phyloP scores from a whole-genome alignment of 2,113 vertebrate species.

The Poecilia latipinna region DNA sequence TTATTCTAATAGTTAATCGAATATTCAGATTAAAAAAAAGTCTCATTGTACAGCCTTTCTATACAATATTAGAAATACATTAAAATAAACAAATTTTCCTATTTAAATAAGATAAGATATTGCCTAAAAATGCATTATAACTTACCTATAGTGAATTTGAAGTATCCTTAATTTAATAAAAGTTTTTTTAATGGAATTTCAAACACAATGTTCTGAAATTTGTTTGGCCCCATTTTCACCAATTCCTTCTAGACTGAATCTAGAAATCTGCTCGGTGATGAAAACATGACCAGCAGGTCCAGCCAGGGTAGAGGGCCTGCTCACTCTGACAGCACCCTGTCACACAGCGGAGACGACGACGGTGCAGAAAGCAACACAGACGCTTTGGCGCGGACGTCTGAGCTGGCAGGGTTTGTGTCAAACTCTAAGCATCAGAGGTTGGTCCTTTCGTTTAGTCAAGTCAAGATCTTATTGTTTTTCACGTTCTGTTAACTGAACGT shows the following conservation, averaged over 20 bases:
- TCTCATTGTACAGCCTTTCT: no score
- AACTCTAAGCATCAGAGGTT: conserved; percentile 83
- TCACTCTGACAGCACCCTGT: conserved; percentile 33
- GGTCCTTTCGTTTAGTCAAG: conserved; percentile 7
- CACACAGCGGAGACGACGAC: conserved; percentile 23
- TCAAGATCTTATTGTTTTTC: neutral
- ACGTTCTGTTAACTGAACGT: neutral
- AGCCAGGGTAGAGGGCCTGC: conserved; percentile 54
- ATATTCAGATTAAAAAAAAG: no score
- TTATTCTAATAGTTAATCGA: no score
- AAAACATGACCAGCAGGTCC: conserved; percentile 30
- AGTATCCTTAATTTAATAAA: no score
- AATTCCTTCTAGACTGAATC: conserved; percentile 32
- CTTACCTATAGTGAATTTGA: no score
- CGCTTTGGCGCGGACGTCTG: conserved; percentile 52
- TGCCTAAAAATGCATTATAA: no score
- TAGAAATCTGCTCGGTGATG: conserved; percentile 27
- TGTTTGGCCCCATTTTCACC: neutral
- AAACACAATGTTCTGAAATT: no score
- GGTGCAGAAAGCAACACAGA: conserved; percentile 31
- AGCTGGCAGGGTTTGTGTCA: conserved; percentile 76
- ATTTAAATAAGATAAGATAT: no score
- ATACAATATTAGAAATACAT: no score
- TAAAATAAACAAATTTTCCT: no score
- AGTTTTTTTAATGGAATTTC: no score